Evolutionary conservation across 1,140 invertebrate genomes (phyloP).

Genomic region (Calliphora vicina): DNA sequence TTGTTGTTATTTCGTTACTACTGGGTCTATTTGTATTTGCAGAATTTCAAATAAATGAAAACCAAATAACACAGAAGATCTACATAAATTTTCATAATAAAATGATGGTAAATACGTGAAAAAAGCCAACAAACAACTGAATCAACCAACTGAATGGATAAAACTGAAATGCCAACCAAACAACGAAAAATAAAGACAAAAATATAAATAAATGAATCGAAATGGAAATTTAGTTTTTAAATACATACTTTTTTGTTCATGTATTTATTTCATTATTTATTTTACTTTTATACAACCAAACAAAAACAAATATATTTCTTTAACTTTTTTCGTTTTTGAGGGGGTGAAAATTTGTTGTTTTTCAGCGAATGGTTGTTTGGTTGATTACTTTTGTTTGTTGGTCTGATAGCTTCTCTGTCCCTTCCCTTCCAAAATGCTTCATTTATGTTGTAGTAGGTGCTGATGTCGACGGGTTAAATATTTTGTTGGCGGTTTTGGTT

Average conservation of each 20-base stretch:
- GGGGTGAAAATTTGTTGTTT: not conserved
- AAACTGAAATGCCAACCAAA: not conserved
- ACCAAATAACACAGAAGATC: not conserved
- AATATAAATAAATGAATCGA: not conserved
- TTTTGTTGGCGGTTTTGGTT: too few species aligned
- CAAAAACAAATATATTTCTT: not conserved
- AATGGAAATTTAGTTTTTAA: slow-evolving; percentile 7
- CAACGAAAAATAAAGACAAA: not conserved
- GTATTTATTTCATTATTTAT: not conserved
- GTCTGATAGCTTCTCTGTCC: too few species aligned
- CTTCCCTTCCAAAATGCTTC: too few species aligned
- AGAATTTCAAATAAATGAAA: not conserved
- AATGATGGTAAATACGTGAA: not conserved
- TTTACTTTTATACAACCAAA: not conserved
- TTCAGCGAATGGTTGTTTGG: too few species aligned
- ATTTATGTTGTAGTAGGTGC: too few species aligned
- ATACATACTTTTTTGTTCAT: not conserved
- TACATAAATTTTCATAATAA: slow-evolving; percentile 16
- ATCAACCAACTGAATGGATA: too few species aligned
- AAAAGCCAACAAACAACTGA: not conserved
- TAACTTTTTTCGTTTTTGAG: not conserved
- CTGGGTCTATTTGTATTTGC: not conserved
- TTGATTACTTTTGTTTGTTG: too few species aligned
- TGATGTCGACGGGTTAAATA: too few species aligned
- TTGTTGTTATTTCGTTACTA: not conserved